Conservation (phyloP, 2,888 invertebrate genomes). For the Spicauda simplicius region DNA sequence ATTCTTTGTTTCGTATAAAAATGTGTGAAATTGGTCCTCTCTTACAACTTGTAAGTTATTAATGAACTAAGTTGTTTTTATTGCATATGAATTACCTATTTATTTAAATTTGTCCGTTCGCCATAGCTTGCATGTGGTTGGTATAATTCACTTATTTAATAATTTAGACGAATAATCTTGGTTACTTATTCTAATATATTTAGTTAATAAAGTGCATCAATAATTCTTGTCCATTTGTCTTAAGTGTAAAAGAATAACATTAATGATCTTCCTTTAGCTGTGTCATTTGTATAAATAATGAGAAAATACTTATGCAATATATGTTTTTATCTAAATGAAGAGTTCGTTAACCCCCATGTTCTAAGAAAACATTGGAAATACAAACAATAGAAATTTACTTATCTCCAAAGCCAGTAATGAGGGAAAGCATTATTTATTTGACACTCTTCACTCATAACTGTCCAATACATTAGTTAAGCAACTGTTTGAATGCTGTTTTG, state of each 20-base stretch:
- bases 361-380: conserved; percentile 39
- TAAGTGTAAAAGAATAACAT: background rate
- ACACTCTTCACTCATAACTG: conserved; percentile 38
- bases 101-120: too few species aligned
- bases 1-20: conserved; percentile 1
- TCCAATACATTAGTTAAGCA: conserved; percentile 32
- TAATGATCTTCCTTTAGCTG: background rate
- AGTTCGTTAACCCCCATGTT: conserved; percentile 43
- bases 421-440: conserved; percentile 45
- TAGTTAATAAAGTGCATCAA: too few species aligned
- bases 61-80: background rate
- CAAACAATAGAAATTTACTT: conserved; percentile 41
- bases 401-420: conserved; percentile 41
- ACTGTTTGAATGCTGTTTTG: conserved; percentile 5
- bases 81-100: background rate
- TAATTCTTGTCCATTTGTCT: too few species aligned
- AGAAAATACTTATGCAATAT: too few species aligned
- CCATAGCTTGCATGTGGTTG: too few species aligned
- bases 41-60: background rate
- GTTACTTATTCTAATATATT: too few species aligned
- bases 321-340: background rate
- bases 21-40: conserved; percentile 1
- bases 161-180: too few species aligned
- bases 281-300: too few species aligned
- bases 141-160: too few species aligned